phyloP scores from a whole-genome alignment of 1,140 invertebrate species.

The Phenacoccus solenopsis region DNA sequence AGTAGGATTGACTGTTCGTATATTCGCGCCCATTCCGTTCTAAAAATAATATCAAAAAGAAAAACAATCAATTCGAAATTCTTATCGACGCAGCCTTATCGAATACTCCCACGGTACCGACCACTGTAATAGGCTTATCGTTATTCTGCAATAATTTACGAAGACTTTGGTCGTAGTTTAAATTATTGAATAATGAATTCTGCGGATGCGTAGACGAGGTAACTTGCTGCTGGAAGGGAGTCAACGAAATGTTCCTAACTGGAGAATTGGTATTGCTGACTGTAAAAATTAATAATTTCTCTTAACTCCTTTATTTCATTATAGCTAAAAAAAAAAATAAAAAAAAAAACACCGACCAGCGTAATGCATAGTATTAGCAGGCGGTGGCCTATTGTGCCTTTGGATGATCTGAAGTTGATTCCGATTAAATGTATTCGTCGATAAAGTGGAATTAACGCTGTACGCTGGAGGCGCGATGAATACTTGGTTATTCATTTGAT shows the following conservation, averaged over 20 bases:
- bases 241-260: not conserved
- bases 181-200: constrained; percentile 14
- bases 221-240: constrained; percentile 30
- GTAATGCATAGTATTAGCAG: not conserved
- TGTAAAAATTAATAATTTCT: not conserved
- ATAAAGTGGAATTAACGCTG: not conserved
- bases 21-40: too few relatives aligned
- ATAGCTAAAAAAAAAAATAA: not conserved
- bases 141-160: not conserved
- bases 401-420: not conserved
- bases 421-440: not conserved
- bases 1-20: not conserved
- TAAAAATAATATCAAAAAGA: too few relatives aligned
- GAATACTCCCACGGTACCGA: too few relatives aligned
- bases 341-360: not conserved
- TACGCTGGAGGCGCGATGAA: constrained; percentile 16
- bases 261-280: not conserved
- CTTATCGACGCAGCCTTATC: too few relatives aligned
- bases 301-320: not conserved
- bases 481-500: constrained; percentile 17
- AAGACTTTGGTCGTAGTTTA: not conserved
- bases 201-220: constrained; percentile 39
- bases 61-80: too few relatives aligned
- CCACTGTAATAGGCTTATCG: not conserved
- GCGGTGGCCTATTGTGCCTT: not conserved